phyloP scores from a whole-genome alignment of 2,797 vertebrate genomes.

The Sternotherus odoratus region DNA sequence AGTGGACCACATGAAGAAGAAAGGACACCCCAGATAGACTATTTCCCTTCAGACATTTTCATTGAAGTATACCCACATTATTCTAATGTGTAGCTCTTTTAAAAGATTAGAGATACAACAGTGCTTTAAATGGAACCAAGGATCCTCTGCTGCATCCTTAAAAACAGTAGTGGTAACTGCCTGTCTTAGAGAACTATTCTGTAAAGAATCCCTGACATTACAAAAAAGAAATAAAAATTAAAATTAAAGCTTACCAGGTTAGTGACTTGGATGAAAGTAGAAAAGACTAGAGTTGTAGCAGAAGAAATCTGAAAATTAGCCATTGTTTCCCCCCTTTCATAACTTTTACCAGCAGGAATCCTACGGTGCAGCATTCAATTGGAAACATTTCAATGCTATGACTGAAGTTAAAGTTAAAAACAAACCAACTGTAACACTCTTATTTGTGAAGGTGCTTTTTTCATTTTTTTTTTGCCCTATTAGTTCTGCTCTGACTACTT shows the following conservation, averaged over 20 bases:
- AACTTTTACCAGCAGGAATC: not conserved
- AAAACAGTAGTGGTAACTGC: not conserved
- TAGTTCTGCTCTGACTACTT: not conserved
- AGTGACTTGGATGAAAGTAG: not conserved
- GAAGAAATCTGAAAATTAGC: not conserved
- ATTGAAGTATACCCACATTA: not conserved
- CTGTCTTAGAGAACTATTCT: not conserved
- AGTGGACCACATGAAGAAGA: too few species aligned
- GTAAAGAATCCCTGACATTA: not conserved
- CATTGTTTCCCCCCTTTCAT: not conserved
- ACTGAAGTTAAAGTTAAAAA: not conserved
- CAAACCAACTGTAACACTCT: not conserved
- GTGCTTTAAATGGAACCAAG: not conserved
- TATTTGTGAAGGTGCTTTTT: not conserved
- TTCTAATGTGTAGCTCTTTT: not conserved
- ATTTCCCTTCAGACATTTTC: not conserved
- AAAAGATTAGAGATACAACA: not conserved
- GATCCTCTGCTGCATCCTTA: not conserved
- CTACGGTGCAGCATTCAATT: not conserved
- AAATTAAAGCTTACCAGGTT: not conserved
- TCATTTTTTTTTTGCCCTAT: not conserved
- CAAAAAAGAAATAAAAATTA: not conserved
- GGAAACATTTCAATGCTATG: not conserved
- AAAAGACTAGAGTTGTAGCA: not conserved
- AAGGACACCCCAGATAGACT: not conserved